Base-by-base conservation (phyloP, 1,140 invertebrate genomes). In the Pissodes strobi region DNA sequence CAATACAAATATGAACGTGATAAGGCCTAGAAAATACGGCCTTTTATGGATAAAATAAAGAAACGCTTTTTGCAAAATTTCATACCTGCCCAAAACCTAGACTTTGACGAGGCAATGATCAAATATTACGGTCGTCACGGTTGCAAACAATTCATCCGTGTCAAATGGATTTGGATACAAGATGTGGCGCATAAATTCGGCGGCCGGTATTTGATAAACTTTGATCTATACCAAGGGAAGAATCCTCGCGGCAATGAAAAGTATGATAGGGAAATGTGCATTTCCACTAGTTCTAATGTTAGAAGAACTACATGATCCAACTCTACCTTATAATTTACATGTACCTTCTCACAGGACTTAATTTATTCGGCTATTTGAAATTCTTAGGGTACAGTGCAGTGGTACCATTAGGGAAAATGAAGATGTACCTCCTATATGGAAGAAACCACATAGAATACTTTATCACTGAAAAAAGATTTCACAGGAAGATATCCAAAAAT, bases 201-300 rank as follows among this genome's bases (percentile, higher is more conserved):
- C 38, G 12, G 19, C 17, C 41, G 49, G 9, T 62, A 53, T 30
- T 34, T 62, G 10, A 45, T 62, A 15, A 45, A 62, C 18, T 58
- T 58, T 53, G 57, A 69, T 52, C 27, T 73, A 21, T 74, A 74
- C 49, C 71, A 75, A 65, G 69, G 68, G 12, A 70, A 67, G 62
- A 70, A 64, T 45, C 49, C 64, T 17, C 58, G 53, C 12, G 27
- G 22, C 25, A 53, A 64, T 46, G 18, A 22, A 39, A 41, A 64
- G 15, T 67, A 72, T 64, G 53, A 73, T 56, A 15, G 61, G 63
- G 9, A 72, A 70, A 69, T 27, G 48, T 13, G 27, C 66, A 21
- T 68, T 66, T 12, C 64, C 66, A n/a, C 34, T 70, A 9, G 13
- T 69, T 23, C 23, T 59, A n/a, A 66, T 71, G 64, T 56, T 72